Base-by-base conservation (phyloP, 2,113 vertebrate species). In the Carollia perspicillata region DNA sequence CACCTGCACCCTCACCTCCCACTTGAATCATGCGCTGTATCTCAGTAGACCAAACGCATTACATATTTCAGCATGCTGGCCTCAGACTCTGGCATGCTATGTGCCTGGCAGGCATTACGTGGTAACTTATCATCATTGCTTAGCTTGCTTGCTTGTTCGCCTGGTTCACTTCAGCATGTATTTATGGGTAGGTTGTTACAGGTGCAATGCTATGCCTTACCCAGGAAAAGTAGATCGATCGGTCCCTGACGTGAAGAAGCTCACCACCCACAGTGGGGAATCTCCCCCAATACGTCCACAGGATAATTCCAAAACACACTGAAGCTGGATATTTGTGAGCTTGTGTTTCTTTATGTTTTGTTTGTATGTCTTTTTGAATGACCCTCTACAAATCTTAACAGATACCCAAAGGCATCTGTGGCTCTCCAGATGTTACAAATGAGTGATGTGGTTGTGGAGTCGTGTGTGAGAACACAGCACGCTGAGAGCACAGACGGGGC, bases 181-280 rank as follows among this genome's bases (percentile, higher is more conserved):
- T 9, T 26, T 53, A 16, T 17, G 23, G 33, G 1, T 2, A 33
- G 23, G 18, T 35, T 66, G 13, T 69, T 22, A n/a, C 1, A 75
- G 42, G 23, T 16, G 9, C 6, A 9, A 5, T 1, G 6, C 28
- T 74, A 30, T 23, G 20, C 12, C 37, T 0, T 28, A 23, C 3
- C 8, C 16, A 60, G 66, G 18, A 47, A 26, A 3, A 49, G 23
- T 28, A 78, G 44, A 33, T 58, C 8, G 44, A 26, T 49, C 6
- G 8, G 3, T n/a, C 26, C 5, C 18, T 87, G 33, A 8, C 26
- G 11, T 13, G 44, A 40, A n/a, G n/a, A 58, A 33, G 18, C 13
- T 17, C 47, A 33, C 44, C 47, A 60, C 4, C 33, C 16, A 75
- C 13, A 37, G 33, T 65, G 23, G 16, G 2, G 5, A 33, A 37